Base-by-base conservation (phyloP, 2,888 invertebrate species). In the Scrobipalpa atriplicella region DNA sequence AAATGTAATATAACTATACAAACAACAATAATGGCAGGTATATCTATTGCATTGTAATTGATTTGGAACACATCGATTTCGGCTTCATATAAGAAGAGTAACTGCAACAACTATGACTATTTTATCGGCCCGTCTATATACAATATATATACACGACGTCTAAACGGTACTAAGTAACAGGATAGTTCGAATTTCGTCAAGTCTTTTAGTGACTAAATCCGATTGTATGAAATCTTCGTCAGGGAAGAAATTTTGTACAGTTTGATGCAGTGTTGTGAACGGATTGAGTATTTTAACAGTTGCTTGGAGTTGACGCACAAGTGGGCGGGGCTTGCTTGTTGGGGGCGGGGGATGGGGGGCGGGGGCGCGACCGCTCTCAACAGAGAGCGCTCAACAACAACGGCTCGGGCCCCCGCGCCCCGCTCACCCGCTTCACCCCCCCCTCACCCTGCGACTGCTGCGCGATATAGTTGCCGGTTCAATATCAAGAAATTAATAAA, bases 41-140 rank as follows among this genome's bases (percentile, higher is more conserved):
- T 81, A 75, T 80, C 83, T 87, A 86, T 88, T 86, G 84, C 82
- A 85, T 85, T 84, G 77, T 81, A 86, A 83, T 87, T 83, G 81
- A 84, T 84, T 78, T 76, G 80, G 86, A 89, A 88, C 86, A 87
- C 85, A 85, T 86, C 77, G 77, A 78, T 85, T 82, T 81, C 79
- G 79, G 78, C 74, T 67, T 69, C 65, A 52, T 58, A 62, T 64
- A 66, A 66, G 18, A 67, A 62, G 60, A 51, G 18, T 60, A 43
- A 68, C 64, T 66, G 68, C 66, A 67, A 67, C 66, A 61, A 70
- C 67, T 65, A 67, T 56, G 56, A 66, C 56, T 67, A 65, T 62
- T 67, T 67, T 63, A 65, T 68, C 41, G 64, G 64, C 64, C 38
- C 58, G 38, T 58, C n/a, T 38, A 58, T 58, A 58, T 29, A 58